Percentiles rank a stretch among this genome's conserved stretches.
phyloP scores from a whole-genome alignment of 2,797 vertebrate genomes.

The Tadarida brasiliensis region DNA sequence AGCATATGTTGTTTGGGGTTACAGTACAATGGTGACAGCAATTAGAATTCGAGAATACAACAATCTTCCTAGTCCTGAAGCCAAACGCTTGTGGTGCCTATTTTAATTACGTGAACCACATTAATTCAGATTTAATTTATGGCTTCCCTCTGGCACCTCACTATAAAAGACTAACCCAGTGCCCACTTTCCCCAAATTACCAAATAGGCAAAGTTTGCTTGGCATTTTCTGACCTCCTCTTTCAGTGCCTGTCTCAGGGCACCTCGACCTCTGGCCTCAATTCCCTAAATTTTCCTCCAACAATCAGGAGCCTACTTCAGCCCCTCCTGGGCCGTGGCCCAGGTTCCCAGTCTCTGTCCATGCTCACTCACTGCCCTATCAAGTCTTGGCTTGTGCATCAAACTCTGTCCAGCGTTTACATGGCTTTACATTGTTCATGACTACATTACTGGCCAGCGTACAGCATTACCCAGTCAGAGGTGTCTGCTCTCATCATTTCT shows the following conservation, averaged over 20 bases:
- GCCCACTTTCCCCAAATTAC: not conserved
- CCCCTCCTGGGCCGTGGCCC: not conserved
- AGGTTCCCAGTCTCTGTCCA: not conserved
- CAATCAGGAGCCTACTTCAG: not conserved
- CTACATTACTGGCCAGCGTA: not conserved
- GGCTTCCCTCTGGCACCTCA: not conserved
- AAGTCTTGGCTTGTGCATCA: not conserved
- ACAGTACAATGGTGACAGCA: not conserved
- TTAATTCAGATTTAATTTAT: conserved; percentile 42
- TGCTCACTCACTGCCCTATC: not conserved
- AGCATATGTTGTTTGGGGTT: not conserved
- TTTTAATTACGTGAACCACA: conserved; percentile 39
- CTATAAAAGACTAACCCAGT: not conserved
- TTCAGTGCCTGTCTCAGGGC: not conserved
- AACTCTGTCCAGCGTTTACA: not conserved
- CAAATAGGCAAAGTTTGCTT: not conserved
- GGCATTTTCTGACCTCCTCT: not conserved
- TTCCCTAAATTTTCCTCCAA: not conserved
- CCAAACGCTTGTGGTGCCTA: conserved; percentile 21
- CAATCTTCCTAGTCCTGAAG: conserved; percentile 10
- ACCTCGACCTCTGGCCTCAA: not conserved
- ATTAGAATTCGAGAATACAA: conserved; percentile 13
- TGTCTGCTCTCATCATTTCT: not conserved
- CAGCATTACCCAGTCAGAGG: not conserved
- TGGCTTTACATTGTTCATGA: not conserved